These are phyloP conservation scores for Aporrectodea caliginosa DNA, from an alignment of 1,140 invertebrate species.

Conservation along the genomic window DNA sequence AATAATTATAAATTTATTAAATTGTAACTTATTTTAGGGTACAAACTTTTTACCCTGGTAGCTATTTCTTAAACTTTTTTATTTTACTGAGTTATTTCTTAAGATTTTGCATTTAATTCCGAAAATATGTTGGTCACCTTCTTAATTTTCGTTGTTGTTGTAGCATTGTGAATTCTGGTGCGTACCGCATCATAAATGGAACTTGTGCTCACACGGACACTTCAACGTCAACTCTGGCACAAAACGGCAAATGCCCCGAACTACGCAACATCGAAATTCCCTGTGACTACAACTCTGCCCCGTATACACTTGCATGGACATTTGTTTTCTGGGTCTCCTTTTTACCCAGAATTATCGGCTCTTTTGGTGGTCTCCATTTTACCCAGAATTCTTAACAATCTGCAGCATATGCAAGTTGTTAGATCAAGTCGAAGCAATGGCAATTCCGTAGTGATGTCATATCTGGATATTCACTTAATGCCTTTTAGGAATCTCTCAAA, in stretches of 20 bases:
- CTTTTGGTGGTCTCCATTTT: too few species aligned
- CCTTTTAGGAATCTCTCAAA: too few species aligned
- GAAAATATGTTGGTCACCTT: not conserved
- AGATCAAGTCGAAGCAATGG: too few species aligned
- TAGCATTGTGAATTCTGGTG: conserved; percentile 57
- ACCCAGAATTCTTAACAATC: too few species aligned
- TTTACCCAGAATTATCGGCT: too few species aligned
- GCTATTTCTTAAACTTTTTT: not conserved
- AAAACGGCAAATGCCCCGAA: conserved; percentile 50
- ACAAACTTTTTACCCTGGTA: not conserved
- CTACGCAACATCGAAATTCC: conserved; percentile 45
- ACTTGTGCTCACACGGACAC: conserved; percentile 55
- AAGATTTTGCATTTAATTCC: not conserved
- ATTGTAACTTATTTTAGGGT: not conserved
- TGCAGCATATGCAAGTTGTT: too few species aligned
- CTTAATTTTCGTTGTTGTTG: conserved; percentile 31
- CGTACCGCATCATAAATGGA: conserved; percentile 57
- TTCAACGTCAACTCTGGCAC: conserved; percentile 44
- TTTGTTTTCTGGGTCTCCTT: too few species aligned
- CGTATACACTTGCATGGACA: too few species aligned
- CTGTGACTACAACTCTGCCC: conserved; percentile 35
- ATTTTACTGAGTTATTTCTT: not conserved
- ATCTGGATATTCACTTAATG: too few species aligned
- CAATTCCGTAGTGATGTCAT: too few species aligned
- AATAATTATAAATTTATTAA: not conserved